Base-by-base conservation (phyloP, 2,888 invertebrate genomes). In the Oxystoma pomonae region DNA sequence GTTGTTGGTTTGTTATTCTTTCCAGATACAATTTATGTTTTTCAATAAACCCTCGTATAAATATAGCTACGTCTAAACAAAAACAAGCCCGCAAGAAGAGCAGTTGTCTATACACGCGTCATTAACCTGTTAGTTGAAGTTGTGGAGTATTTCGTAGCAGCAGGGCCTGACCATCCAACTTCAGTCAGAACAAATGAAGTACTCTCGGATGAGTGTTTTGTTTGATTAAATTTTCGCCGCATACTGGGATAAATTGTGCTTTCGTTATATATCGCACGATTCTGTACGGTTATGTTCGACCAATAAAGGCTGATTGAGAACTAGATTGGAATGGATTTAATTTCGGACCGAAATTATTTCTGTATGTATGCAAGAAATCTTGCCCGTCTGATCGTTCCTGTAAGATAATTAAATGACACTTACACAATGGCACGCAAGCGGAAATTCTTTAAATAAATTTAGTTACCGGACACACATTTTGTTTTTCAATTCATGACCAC, bases 81-180 rank as follows among this genome's bases (percentile, higher is more conserved):
- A 35, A 35, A 35, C 35, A 35, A 35, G 35, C 12, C 35, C 35
- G 35, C 35, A 35, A 35, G 12, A 12, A 35, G 35, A 35, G 35
- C 35, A 35, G 12, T 51, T 50, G 58, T 62, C 53, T 49, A 75
- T 79, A 79, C 75, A 77, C 78, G 78, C 78, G 75, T 78, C 79
- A 80, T 80, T 80, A 80, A 79, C 76, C 78, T 77, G 77, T 75
- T 76, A 76, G 77, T 78, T 75, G 72, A 35, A 35, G 35, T 12
- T 35, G 3, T 35, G 35, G 35, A 35, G 35, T 35, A 7, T 35
- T 12, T 3, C 12, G 76, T 74, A 72, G 70, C 77, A 77, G 76
- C 66, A 71, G 59, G 62, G 71, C 69, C 61, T 61, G 61, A 57
- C 61, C 61, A 57, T 12, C 35, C 35, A 35, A 35, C 35, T 35